Base-by-base conservation (phyloP, 2,797 vertebrate genomes). In the Sebastes vulpes region DNA sequence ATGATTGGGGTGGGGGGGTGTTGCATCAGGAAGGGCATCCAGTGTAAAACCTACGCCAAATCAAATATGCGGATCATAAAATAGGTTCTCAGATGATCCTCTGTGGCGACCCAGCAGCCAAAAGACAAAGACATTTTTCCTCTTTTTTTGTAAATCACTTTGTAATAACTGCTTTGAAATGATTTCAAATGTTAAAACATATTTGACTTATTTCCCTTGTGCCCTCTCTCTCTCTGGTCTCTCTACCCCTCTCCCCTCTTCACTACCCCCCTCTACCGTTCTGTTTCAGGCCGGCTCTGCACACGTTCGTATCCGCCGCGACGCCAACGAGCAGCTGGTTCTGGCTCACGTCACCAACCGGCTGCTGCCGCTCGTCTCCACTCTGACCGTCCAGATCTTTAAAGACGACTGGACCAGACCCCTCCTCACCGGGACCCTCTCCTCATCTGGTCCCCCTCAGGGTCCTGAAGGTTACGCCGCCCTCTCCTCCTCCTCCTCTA, bases 321-420 rank as follows among this genome's bases (percentile, higher is more conserved):
- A 99, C 29, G 98, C 98, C 23, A 98, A 99, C 48, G 98, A 99
- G 88, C 98, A 99, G 92, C 97, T 99, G 95, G 98, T 99, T 10
- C 96, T 99, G 92, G 98, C 98, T 63, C 98, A 99, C 42, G 98
- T 98, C 90, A 98, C 98, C 85, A 98, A 97, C 90, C 97, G 98
- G 1, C 96, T 99, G 4, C 96, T 96, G 87, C 95, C 97, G 0
- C 92, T 99, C 6, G 98, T 99, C 59, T 97, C 97, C 73, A 96
- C 96, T 4, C 94, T 99, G 89, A 98, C 97, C 1, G 96, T 99
- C 75, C 98, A 99, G 86, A 98, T 99, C 94, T 99, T 99, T 79
- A 99, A 99, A 88, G 98, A 99, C 72, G 98, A 99, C 85, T 99
- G 98, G 98, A 95, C 94, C 53, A 95, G 98, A 10, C 98, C 98